Base-by-base conservation (phyloP, 2,888 invertebrate species). In the Leptinotarsa rubiginosa region DNA sequence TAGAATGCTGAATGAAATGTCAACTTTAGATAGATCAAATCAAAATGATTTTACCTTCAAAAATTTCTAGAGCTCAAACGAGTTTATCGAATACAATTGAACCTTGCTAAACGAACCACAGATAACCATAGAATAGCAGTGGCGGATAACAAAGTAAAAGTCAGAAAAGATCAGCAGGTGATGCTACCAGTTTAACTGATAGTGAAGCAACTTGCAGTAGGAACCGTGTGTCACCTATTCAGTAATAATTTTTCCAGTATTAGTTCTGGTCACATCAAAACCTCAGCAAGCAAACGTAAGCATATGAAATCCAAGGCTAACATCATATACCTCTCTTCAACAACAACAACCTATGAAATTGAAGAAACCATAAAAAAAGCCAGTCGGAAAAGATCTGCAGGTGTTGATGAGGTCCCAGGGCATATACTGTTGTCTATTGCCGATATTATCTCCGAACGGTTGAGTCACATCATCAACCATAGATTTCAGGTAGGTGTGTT, bases 401-500 rank as follows among this genome's bases (percentile, higher is more conserved):
- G 25, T 56, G 56, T 56, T 3, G 22, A 22, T 56, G 22, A 20
- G 10, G 4, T 59, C 5, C 54, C 54, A 54, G 54, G 18, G n/a
- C 3, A 54, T 54, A 7, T 5, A 54, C n/a, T 54, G 18, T 2
- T 3, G 10, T 4, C 2, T 4, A 54, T 54, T 54, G 54, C 54
- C n/a, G 20, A 54, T 18, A 15, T 54, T 10, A 54, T 54, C 18
- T 54, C 54, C 4, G 54, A 54, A 54, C 4, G 10, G n/a, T 10
- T 54, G 54, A 54, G 54, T 54, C 54, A 54, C 7, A 54, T 54
- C 10, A 20, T 54, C 10, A 54, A 72, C 69, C 59, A 71, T 65
- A 75, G 72, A 69, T 68, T 52, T 75, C 67, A 77, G 74, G 72
- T 47, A 75, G 75, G 75, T 75, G 75, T 75, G 72, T 75, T 70